A percentile compares a stretch with the other conserved stretches of the same genome.
Evolutionary conservation across 35 echinoderm and acorn worm genomes (phyloP).

Genomic region (Apostichopus californicus): DNA sequence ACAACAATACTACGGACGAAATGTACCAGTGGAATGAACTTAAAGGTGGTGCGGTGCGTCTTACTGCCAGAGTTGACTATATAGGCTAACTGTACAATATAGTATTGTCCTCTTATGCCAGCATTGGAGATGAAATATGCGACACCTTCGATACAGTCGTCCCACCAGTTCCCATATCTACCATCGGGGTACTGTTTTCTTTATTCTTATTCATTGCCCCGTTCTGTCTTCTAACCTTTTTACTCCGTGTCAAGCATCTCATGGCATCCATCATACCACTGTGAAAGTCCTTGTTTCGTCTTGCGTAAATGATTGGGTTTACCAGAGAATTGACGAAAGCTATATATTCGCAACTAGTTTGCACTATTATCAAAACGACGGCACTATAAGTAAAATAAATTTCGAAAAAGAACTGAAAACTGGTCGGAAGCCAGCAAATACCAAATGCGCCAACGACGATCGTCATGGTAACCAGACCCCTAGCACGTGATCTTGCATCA

Average conservation of each 20-base stretch:
- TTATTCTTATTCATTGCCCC: background rate
- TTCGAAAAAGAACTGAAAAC: conserved; percentile 45
- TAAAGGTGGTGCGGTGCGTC: no score
- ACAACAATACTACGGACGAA: no score
- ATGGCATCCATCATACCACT: background rate
- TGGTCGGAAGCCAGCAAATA: conserved; percentile 40
- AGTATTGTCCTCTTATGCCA: no score
- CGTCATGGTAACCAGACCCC: conserved; percentile 45
- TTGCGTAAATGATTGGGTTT: conserved; percentile 33
- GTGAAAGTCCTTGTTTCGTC: conserved; percentile 26
- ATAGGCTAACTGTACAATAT: no score
- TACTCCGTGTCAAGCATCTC: background rate
- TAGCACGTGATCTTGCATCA: conserved; percentile 2
- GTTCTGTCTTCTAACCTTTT: background rate
- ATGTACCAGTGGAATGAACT: no score
- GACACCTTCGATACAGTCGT: no score
- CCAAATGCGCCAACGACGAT: conserved; percentile 49
- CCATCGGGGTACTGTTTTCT: background rate
- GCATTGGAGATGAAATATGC: no score
- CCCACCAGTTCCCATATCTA: no score
- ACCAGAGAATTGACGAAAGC: conserved; percentile 47
- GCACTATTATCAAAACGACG: background rate
- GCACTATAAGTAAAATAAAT: conserved; percentile 23
- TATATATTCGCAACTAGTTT: conserved; percentile 5
- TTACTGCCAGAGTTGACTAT: no score